Evolutionary conservation across 2,113 vertebrate species (phyloP).

Genomic region (Orientallactaga bullata): DNA sequence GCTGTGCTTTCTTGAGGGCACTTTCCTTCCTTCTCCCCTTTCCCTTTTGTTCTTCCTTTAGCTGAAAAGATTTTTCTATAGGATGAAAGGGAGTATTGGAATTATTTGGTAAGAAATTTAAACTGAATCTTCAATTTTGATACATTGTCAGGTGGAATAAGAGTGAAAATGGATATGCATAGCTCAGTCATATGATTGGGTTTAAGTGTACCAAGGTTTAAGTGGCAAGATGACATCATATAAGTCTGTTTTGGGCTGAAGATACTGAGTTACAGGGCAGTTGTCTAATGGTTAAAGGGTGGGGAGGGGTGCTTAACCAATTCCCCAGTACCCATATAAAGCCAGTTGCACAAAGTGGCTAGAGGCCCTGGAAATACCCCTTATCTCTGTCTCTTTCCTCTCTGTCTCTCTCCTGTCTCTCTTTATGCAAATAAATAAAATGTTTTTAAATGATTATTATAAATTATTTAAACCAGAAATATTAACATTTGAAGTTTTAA

Average conservation of each 20-base stretch:
- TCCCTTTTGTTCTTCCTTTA: not conserved
- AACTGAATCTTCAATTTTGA: not conserved
- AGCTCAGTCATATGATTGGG: not conserved
- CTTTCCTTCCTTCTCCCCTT: not conserved
- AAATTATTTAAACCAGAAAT: conserved; percentile 32
- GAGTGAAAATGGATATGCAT: not conserved
- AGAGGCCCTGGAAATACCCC: too few relatives aligned
- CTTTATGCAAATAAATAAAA: too few relatives aligned
- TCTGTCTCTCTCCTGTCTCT: too few relatives aligned
- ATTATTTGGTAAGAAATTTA: not conserved
- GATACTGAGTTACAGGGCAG: conserved; percentile 1
- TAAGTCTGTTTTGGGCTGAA: not conserved
- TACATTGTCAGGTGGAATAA: not conserved
- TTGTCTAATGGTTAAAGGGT: not conserved
- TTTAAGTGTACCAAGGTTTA: not conserved
- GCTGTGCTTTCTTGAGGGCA: not conserved
- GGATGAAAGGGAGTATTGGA: not conserved
- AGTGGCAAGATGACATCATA: not conserved
- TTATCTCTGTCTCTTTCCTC: too few relatives aligned
- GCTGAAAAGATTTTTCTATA: not conserved
- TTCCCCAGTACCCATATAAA: too few relatives aligned
- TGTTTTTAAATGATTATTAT: not conserved
- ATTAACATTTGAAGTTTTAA: conserved; percentile 45
- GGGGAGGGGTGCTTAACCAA: too few relatives aligned
- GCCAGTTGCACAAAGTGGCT: too few relatives aligned